Conservation (phyloP, 2,888 invertebrate genomes). For the Mimas tiliae region DNA sequence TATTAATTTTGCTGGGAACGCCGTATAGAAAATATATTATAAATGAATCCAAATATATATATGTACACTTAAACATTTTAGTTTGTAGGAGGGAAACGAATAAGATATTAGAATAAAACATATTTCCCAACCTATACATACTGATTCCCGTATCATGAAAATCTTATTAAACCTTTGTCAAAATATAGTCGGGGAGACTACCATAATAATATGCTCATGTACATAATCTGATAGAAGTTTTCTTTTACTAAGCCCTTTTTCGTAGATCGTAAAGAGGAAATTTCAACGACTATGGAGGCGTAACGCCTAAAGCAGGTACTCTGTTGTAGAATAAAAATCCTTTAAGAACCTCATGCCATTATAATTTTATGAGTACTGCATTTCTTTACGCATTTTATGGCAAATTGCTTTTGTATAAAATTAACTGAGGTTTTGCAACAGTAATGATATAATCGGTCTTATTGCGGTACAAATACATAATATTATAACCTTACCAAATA, state of each 20-base stretch:
- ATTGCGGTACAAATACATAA: background rate
- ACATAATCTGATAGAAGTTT: conserved; percentile 57
- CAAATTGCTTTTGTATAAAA: conserved; percentile 56
- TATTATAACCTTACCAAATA: conserved; percentile 2
- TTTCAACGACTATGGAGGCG: conserved; percentile 52
- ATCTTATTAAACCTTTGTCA: conserved; percentile 61
- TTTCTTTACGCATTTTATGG: conserved; percentile 56
- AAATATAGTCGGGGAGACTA: conserved; percentile 45
- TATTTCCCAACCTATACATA: background rate
- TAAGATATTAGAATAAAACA: background rate
- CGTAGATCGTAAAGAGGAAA: conserved; percentile 64
- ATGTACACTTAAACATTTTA: background rate
- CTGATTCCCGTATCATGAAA: conserved; percentile 38
- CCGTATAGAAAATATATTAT: conserved; percentile 5
- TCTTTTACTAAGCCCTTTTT: conserved; percentile 59
- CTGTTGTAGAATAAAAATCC: conserved; percentile 59
- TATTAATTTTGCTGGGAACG: conserved; percentile 50
- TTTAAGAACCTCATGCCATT: conserved; percentile 51
- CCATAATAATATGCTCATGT: conserved; percentile 63
- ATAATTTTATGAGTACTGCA: conserved; percentile 61
- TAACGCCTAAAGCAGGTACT: conserved; percentile 52
- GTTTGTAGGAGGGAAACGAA: background rate
- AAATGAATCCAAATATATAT: background rate
- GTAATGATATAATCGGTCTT: conserved; percentile 1
- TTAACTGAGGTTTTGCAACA: background rate